These are phyloP conservation scores for Saturnia japonica DNA, from an alignment of 2,888 invertebrate genomes.

Conservation along the genomic window DNA sequence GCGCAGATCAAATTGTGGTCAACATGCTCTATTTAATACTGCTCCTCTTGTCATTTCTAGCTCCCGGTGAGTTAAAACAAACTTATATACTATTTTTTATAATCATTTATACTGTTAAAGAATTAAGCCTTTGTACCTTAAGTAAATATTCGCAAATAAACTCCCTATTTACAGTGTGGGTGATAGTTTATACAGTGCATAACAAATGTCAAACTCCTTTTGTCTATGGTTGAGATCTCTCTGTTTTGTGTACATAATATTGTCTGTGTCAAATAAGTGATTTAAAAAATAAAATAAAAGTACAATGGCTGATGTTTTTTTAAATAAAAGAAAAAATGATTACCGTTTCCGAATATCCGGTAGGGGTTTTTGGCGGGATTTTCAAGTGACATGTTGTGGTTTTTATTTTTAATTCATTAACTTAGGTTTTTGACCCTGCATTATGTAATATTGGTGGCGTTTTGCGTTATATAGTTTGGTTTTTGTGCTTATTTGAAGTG, in stretches of 20 bases:
- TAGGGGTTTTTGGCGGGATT: too few relatives aligned
- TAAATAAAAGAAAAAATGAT: too few relatives aligned
- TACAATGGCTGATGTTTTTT: too few relatives aligned
- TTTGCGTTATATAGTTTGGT: too few relatives aligned
- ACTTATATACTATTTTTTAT: constrained; percentile 14
- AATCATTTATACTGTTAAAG: not conserved
- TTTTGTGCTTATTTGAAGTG: too few relatives aligned
- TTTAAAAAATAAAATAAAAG: too few relatives aligned
- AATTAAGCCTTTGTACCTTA: not conserved
- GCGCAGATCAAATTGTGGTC: constrained; percentile 60
- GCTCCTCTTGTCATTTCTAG: constrained; percentile 63
- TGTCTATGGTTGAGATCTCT: constrained; percentile 33
- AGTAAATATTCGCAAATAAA: not conserved
- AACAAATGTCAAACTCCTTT: constrained; percentile 29
- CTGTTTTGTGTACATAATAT: constrained; percentile 1
- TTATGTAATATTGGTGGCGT: too few relatives aligned
- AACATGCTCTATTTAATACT: constrained; percentile 72
- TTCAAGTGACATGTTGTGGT: too few relatives aligned
- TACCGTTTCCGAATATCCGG: too few relatives aligned
- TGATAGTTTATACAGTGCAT: not conserved
- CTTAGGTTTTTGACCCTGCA: too few relatives aligned
- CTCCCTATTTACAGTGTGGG: not conserved
- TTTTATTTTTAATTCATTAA: too few relatives aligned
- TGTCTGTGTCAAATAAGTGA: not conserved
- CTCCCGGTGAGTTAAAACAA: constrained; percentile 67